A percentile compares a stretch with the other conserved stretches of the same genome.
Conservation (phyloP, 2,797 vertebrate species). For the Sebastiscus albofasciatus region DNA sequence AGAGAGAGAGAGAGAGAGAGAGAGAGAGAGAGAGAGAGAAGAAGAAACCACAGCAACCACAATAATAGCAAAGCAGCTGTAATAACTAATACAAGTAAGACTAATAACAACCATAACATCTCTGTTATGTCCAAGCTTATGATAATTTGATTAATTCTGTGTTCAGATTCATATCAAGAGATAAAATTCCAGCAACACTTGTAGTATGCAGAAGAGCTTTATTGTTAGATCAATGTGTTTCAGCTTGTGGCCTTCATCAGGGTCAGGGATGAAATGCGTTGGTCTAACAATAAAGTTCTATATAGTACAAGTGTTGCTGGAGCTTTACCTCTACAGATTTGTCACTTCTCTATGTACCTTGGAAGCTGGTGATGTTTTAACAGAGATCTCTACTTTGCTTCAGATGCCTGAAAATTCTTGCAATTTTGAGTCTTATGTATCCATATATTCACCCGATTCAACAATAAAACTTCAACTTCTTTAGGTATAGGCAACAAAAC, state of each 20-base stretch:
- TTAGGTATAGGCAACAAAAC: too few relatives aligned
- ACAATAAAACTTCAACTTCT: too few relatives aligned
- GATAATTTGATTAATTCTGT: neutral
- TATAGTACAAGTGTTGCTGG: neutral
- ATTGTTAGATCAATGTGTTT: neutral
- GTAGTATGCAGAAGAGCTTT: neutral
- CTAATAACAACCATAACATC: neutral
- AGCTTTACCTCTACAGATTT: neutral
- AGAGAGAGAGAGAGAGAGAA: too few relatives aligned
- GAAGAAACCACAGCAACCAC: too few relatives aligned
- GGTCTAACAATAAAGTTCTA: too few relatives aligned
- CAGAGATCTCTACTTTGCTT: neutral
- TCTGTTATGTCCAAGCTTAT: constrained; percentile 1
- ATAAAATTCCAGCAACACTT: neutral
- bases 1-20: too few relatives aligned
- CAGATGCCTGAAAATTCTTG: neutral
- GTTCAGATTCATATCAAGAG: neutral
- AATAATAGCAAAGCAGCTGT: too few relatives aligned
- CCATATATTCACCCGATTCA: neutral
- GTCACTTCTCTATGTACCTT: neutral
- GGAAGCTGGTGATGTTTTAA: neutral
- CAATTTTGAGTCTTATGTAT: neutral
- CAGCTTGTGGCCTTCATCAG: neutral
- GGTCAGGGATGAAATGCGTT: neutral
- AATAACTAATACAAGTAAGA: too few relatives aligned